A percentile compares a stretch with the other conserved stretches of the same genome.
Evolutionary conservation across 2,113 vertebrate genomes (phyloP).

Genomic region (Halcyon malimbica): DNA sequence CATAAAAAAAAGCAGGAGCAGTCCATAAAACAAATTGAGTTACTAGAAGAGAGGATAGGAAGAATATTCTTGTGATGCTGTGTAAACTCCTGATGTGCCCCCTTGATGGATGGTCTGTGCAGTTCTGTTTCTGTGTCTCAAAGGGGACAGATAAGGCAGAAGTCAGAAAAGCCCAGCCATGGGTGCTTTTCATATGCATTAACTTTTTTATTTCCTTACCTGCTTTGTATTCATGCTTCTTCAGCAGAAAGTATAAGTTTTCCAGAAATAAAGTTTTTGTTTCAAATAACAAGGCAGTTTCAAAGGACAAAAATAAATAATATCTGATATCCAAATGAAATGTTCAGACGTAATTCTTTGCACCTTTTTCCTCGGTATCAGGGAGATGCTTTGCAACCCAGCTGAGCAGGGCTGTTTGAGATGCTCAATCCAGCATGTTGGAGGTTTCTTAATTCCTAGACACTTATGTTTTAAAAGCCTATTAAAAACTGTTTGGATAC

Average conservation of each 20-base stretch:
- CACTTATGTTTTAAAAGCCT: neutral
- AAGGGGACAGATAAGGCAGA: neutral
- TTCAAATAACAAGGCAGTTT: neutral
- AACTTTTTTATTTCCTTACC: neutral
- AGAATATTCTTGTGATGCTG: neutral
- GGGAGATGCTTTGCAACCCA: neutral
- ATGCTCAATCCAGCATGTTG: neutral
- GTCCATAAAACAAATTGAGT: neutral
- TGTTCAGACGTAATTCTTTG: neutral
- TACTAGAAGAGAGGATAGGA: neutral
- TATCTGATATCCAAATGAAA: neutral
- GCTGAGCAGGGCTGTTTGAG: neutral
- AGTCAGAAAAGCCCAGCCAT: neutral
- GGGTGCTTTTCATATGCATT: neutral
- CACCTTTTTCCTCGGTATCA: neutral
- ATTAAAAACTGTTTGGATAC: neutral
- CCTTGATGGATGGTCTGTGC: neutral
- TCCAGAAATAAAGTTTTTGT: neutral
- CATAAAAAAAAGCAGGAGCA: neutral
- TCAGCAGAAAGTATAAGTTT: neutral
- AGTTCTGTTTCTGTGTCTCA: neutral
- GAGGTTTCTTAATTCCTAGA: neutral
- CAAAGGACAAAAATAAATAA: neutral
- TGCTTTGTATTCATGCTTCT: neutral
- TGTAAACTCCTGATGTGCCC: neutral